Base-by-base conservation (phyloP, 2,113 vertebrate genomes). In the Hyperopisus bebe region DNA sequence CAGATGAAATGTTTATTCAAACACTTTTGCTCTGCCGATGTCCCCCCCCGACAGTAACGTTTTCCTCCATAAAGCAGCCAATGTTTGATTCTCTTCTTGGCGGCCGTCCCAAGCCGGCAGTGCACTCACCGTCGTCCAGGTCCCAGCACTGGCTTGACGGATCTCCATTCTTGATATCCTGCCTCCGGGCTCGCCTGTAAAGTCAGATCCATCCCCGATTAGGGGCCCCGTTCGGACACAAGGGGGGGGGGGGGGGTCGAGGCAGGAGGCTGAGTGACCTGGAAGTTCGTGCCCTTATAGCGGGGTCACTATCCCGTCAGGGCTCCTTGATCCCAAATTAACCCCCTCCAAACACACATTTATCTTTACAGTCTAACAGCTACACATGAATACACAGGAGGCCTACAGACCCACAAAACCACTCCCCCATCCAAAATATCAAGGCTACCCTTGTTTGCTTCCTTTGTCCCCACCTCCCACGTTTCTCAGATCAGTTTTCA, bases 61-160 rank as follows among this genome's bases (percentile, higher is more conserved):
- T 51, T 17, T 51, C 85, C 48, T 15, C 35, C 62, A 27, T 31
- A 70, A 31, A 4, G 62, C 62, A 31, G 62, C n/a, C n/a, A 70
- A 31, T 27, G 82, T 27, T 5, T 24, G 48, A 53, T 35, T 50
- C 27, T 7, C n/a, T 19, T 8, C 82, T 4, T 84, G 44, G 44
- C 35, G 6, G 19, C 82, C 1, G 21, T 24, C 82, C 82, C 42
- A 46, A 44, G 9, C 82, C 9, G 2, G 42, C 21, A 42, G 46
- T n/a, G 11, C 90, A 97, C 97, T 94, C 95, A 99, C 98, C 96
- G 86, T 98, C 98, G 90, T 97, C 97, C 77, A 97, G 92, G 92
- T 99, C 98, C 98, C 98, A 99, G 92, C 98, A 99, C 74, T 99
- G 98, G 88, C 96, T 97, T 66, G 97, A 95, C 0, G 98, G 98